phyloP scores from a whole-genome alignment of 2,888 invertebrate genomes.

The Augiades crinisus region DNA sequence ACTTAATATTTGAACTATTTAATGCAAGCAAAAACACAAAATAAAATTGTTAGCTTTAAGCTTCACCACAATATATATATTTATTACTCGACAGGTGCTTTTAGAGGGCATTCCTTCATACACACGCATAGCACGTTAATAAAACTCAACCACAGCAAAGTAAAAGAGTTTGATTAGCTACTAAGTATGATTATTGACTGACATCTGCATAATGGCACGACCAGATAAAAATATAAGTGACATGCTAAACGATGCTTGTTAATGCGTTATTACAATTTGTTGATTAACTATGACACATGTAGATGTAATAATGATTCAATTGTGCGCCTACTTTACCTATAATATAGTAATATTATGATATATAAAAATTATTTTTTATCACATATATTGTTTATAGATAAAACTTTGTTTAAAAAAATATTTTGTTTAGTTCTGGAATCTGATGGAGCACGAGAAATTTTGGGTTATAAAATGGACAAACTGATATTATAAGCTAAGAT shows the following conservation, averaged over 20 bases:
- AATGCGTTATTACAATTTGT: slow-evolving; percentile 1
- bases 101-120: slow-evolving; percentile 3
- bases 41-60: slow-evolving; percentile 1
- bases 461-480: too few species aligned
- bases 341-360: too few species aligned
- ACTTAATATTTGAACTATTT: neutral
- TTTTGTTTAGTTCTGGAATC: too few species aligned
- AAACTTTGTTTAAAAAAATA: too few species aligned
- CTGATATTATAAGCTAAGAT: too few species aligned
- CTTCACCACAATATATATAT: neutral
- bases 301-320: neutral
- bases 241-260: slow-evolving; percentile 13
- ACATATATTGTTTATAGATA: too few species aligned
- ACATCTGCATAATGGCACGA: slow-evolving; percentile 19
- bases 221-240: slow-evolving; percentile 1
- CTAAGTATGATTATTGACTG: slow-evolving; percentile 17
- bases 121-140: slow-evolving; percentile 11
- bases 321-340: too few species aligned
- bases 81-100: neutral
- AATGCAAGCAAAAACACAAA: neutral
- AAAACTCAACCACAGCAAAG: slow-evolving; percentile 31
- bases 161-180: slow-evolving; percentile 11
- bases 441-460: slow-evolving; percentile 77
- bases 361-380: too few species aligned
- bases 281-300: neutral